These are phyloP conservation scores for Bellardia pandia DNA, from an alignment of 2,888 invertebrate species.

Conservation along the genomic window DNA sequence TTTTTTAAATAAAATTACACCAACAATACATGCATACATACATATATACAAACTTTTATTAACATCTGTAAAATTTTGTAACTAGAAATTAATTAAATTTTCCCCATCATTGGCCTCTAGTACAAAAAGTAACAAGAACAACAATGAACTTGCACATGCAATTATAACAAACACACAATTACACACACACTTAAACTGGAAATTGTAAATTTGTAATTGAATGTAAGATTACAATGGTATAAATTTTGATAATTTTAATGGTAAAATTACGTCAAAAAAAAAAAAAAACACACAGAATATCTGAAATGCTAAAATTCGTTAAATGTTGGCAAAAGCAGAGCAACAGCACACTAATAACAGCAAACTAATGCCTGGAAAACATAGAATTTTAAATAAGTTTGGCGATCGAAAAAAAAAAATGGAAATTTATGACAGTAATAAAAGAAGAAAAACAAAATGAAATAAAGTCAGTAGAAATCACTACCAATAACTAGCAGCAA, in stretches of 20 bases:
- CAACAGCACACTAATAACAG: neutral
- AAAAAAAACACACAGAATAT: neutral
- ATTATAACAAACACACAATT: conserved; percentile 20
- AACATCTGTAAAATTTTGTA: conserved; percentile 6
- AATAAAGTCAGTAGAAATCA: conserved; percentile 30
- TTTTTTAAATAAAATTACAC: conserved; percentile 7
- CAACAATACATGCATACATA: neutral
- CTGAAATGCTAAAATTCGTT: neutral
- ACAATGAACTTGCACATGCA: conserved; percentile 35
- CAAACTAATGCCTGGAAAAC: conserved; percentile 24
- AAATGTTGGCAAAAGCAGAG: neutral
- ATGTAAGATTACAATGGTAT: conserved; percentile 11
- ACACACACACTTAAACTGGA: neutral
- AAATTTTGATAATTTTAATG: conserved; percentile 40
- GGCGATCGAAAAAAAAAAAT: neutral
- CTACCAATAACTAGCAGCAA: conserved; percentile 11
- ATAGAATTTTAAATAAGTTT: conserved; percentile 14
- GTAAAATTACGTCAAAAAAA: neutral
- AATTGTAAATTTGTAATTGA: conserved; percentile 32
- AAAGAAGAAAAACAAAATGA: neutral
- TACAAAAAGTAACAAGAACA: neutral
- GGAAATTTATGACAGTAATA: conserved; percentile 30
- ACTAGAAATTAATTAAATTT: conserved; percentile 58
- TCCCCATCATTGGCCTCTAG: conserved; percentile 40
- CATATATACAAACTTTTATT: neutral